Evolutionary conservation across 1,140 invertebrate species (phyloP), one percentile per base, ranked within the genome.

Genomic region (Bemisia tabaci): DNA sequence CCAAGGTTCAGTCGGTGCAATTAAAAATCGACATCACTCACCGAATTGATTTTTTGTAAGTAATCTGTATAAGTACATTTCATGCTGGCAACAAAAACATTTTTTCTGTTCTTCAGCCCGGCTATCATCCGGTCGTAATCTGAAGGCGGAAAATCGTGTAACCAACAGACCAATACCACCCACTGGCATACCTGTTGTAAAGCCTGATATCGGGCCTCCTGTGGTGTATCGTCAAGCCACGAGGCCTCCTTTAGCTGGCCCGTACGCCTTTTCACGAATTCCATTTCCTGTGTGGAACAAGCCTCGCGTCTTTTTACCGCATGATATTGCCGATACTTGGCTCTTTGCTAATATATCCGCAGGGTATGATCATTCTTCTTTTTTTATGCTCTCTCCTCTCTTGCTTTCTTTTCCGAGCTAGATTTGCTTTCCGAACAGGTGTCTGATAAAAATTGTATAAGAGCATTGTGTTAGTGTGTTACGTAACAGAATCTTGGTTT

Each of bases 241-340:
- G 1, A 79, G 90, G 71, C 88, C 90, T 26, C 90, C 91, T 12
- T 79, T 88, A 70, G 91, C 89, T 65, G 92, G 92, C 60, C 91
- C 91, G 67, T 94, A 92, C 76, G 92, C 92, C 62, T 94, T 94
- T 81, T 93, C 91, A 73, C 83, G 89, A 67, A 85, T 92, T 64
- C 91, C 91, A 24, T 81, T 84, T 69, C 88, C 89, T 59, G 86
- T 87, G 67, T 87, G 88, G 85, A 83, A 87, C 76, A 83, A 83
- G 73, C 90, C 90, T 33, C 84, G 88, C 70, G 84, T 91, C 72
- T 90, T 89, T 79, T 83, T 93, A 70, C 83, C 85, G 76, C 80
- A 85, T 74, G 80, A 85, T 71, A 83, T 89, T 59, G 85, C 83
- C 69, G 81, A 86, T 71, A 92, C 91, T 61, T 94, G 91, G 91